Percentiles rank a stretch among this genome's conserved stretches.
phyloP scores from a whole-genome alignment of 1,140 invertebrate species.

The Plutomurus gul region DNA sequence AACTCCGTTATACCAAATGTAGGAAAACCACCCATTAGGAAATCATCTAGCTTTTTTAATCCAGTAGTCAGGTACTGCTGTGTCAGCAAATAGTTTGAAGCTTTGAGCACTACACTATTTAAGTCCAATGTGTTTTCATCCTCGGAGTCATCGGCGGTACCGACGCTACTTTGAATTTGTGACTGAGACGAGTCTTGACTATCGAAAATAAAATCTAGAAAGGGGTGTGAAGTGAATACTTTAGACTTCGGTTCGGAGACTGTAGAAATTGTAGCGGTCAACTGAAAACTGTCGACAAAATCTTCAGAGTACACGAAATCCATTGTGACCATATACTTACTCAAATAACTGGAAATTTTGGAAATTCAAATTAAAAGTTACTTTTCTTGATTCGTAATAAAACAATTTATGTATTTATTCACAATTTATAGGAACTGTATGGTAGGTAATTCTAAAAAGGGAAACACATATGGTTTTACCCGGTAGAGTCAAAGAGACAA shows the following conservation, averaged over 20 bases:
- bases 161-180: neutral
- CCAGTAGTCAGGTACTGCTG: constrained; percentile 50
- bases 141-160: neutral
- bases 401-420: no score
- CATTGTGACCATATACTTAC: no score
- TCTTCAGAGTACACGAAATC: no score
- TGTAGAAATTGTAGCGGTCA: no score
- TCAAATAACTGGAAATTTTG: neutral
- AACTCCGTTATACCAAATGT: constrained; percentile 78
- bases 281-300: no score
- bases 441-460: no score
- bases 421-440: no score
- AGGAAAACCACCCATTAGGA: constrained; percentile 73
- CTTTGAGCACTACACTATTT: neutral
- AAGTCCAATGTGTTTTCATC: neutral
- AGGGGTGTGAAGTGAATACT: neutral
- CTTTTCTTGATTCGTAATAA: neutral
- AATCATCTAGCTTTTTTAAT: constrained; percentile 61
- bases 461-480: no score
- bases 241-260: neutral
- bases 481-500: no score
- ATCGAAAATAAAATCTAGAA: no score
- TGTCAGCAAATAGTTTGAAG: neutral
- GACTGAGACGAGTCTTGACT: neutral
- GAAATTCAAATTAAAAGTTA: neutral